These are phyloP conservation scores for Coronaproctus castanopsis DNA, from an alignment of 2,888 invertebrate genomes.

Conservation along the genomic window DNA sequence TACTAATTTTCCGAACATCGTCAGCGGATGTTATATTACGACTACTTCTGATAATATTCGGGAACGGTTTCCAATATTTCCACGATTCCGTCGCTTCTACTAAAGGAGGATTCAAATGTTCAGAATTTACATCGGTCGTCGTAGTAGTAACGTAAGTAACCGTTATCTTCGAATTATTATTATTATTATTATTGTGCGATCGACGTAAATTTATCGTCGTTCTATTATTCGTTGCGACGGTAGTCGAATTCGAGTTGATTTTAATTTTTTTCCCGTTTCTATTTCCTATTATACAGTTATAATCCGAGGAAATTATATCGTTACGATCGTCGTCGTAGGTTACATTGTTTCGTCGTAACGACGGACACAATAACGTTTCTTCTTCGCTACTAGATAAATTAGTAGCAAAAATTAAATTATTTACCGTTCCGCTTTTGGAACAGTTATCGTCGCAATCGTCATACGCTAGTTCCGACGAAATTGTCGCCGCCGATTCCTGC, in stretches of 20 bases:
- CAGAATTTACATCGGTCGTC: background rate
- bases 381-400: too few species aligned
- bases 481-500: too few species aligned
- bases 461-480: too few species aligned
- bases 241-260: background rate
- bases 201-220: background rate
- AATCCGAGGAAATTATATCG: too few species aligned
- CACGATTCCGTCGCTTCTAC: slow-evolving; percentile 21
- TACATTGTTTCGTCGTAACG: too few species aligned
- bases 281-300: background rate
- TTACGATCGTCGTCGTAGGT: too few species aligned
- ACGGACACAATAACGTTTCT: too few species aligned
- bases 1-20: slow-evolving; percentile 23
- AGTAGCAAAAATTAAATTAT: too few species aligned
- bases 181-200: background rate
- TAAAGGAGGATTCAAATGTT: slow-evolving; percentile 22
- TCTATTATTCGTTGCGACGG: too few species aligned
- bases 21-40: slow-evolving; percentile 16
- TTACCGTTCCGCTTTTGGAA: too few species aligned
- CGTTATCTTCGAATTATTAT: too few species aligned
- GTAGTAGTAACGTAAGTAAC: background rate
- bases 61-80: slow-evolving; percentile 18
- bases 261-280: background rate
- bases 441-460: too few species aligned
- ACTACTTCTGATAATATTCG: slow-evolving; percentile 15